Evolutionary conservation across 1,140 invertebrate species (phyloP).

Genomic region (Geopemphigus sp.): DNA sequence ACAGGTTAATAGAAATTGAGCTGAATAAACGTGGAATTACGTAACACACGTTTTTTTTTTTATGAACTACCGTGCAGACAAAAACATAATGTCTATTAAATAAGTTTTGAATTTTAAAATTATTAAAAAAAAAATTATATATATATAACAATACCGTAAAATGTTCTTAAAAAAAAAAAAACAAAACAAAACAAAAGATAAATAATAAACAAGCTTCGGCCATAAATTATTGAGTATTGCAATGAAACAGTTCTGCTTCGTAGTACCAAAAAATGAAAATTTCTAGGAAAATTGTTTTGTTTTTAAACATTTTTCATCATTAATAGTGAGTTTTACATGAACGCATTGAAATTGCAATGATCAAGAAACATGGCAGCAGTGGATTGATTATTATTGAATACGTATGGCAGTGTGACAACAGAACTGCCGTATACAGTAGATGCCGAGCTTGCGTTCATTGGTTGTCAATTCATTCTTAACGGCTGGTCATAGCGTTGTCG

Average conservation of each 20-base stretch:
- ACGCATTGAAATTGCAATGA: conserved; percentile 39
- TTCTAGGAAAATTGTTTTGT: not conserved
- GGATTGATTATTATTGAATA: conserved; percentile 43
- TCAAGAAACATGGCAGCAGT: conserved; percentile 46
- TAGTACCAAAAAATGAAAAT: conserved; percentile 3
- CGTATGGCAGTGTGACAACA: conserved; percentile 42
- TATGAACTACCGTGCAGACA: conserved; percentile 38
- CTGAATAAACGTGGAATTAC: conserved; percentile 40
- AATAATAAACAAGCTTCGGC: conserved; percentile 42
- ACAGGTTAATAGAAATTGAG: conserved; percentile 40
- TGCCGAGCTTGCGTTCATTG: conserved; percentile 44
- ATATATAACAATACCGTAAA: conserved; percentile 28
- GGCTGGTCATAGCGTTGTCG: conserved; percentile 43
- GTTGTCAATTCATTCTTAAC: conserved; percentile 49
- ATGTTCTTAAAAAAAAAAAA: not conserved
- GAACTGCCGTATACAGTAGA: conserved; percentile 43
- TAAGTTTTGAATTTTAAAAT: conserved; percentile 2
- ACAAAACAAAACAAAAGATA: conserved; percentile 12
- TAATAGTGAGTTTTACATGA: conserved; percentile 24
- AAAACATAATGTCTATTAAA: conserved; percentile 37
- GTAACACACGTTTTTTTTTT: conserved; percentile 17
- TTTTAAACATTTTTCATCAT: not conserved
- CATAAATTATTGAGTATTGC: conserved; percentile 9
- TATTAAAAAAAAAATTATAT: conserved; percentile 16
- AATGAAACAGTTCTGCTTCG: conserved; percentile 28